A percentile compares a stretch with the other conserved stretches of the same genome.
These are phyloP conservation scores for Micromussa lordhowensis DNA, from an alignment of 92 coral and sea anemone genomes.

Conservation along the genomic window DNA sequence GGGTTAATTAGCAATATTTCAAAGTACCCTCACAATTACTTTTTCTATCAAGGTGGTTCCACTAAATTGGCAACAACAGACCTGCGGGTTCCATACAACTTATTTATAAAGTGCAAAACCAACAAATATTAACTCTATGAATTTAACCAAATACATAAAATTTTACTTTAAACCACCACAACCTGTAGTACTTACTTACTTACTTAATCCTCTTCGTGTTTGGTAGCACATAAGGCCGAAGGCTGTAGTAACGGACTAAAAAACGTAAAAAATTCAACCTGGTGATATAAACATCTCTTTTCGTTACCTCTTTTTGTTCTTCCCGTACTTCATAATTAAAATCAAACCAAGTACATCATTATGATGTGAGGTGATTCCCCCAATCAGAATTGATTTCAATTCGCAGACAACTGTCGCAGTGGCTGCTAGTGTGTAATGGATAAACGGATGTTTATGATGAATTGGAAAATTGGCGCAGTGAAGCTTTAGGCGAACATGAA, in stretches of 20 bases:
- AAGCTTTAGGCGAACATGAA: conserved; percentile 31
- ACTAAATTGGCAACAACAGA: not conserved
- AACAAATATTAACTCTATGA: not conserved
- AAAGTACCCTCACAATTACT: not conserved
- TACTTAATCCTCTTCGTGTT: too few relatives aligned
- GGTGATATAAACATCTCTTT: not conserved
- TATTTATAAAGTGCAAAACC: not conserved
- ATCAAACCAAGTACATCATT: not conserved
- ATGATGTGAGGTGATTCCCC: not conserved
- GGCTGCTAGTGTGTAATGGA: not conserved
- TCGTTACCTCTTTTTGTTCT: not conserved
- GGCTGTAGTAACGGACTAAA: too few relatives aligned
- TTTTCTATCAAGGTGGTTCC: not conserved
- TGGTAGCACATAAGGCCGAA: too few relatives aligned
- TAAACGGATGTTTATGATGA: not conserved
- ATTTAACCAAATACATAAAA: too few relatives aligned
- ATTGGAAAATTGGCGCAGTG: not conserved
- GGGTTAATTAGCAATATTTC: not conserved
- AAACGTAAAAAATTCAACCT: too few relatives aligned
- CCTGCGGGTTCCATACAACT: not conserved
- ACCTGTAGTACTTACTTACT: too few relatives aligned
- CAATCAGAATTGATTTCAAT: not conserved
- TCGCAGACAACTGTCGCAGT: not conserved
- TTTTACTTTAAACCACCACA: too few relatives aligned
- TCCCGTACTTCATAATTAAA: not conserved